A percentile compares a stretch with the other conserved stretches of the same genome.
These are phyloP conservation scores for Polymixis lichenea DNA, from an alignment of 2,888 invertebrate genomes.

Conservation along the genomic window DNA sequence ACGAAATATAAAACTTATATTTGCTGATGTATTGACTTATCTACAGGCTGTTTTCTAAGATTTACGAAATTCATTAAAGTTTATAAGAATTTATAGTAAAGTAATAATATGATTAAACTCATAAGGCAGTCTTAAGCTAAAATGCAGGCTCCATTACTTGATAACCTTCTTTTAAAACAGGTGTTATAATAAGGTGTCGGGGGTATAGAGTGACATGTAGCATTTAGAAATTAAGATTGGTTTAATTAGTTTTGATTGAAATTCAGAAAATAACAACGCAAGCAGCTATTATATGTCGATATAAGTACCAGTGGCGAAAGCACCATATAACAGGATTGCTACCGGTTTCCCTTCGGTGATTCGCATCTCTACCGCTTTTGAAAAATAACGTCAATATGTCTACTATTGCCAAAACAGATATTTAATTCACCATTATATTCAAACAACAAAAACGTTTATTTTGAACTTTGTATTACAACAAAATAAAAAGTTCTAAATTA, in stretches of 20 bases:
- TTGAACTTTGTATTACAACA: too few species aligned
- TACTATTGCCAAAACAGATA: too few species aligned
- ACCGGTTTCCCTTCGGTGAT: too few species aligned
- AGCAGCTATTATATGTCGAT: not conserved
- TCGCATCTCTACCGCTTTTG: too few species aligned
- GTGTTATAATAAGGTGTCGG: conserved; percentile 34
- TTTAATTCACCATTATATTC: too few species aligned
- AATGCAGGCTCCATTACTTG: conserved; percentile 60
- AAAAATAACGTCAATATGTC: too few species aligned
- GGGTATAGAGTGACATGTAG: not conserved
- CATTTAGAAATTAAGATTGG: not conserved
- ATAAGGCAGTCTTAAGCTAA: conserved; percentile 64
- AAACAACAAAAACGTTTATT: too few species aligned
- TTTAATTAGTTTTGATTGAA: not conserved
- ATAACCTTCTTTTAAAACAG: conserved; percentile 34
- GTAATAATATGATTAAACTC: conserved; percentile 49
- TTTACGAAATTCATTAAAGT: conserved; percentile 33
- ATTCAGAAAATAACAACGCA: not conserved
- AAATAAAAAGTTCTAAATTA: too few species aligned
- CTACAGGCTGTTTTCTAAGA: conserved; percentile 18
- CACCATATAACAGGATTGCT: too few species aligned
- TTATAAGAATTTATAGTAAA: conserved; percentile 34
- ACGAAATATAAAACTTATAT: conserved; percentile 40
- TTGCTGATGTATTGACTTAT: conserved; percentile 30
- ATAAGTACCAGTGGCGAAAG: too few species aligned